Evolutionary conservation across 2,797 vertebrate species (phyloP).

Genomic region (Bradypodion pumilum): DNA sequence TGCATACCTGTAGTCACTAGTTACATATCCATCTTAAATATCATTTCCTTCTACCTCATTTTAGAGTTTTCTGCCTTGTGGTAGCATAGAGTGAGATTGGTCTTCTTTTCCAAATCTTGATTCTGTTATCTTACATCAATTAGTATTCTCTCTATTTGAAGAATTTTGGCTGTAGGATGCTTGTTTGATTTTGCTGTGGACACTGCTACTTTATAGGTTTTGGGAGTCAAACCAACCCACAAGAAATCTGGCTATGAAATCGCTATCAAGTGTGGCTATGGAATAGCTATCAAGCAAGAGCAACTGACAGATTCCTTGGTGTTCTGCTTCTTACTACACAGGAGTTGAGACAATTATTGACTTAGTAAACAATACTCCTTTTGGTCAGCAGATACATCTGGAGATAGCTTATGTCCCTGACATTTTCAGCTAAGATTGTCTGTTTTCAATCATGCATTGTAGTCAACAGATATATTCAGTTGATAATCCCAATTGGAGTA

Average conservation of each 20-base stretch:
- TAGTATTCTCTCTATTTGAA: accelerated
- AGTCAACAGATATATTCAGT: too few relatives aligned
- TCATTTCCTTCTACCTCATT: not conserved
- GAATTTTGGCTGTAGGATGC: not conserved
- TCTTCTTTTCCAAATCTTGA: constrained; percentile 6
- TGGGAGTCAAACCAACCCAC: not conserved
- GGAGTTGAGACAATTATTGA: not conserved
- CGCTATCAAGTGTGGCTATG: not conserved
- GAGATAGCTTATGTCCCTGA: too few relatives aligned
- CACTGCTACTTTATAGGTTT: not conserved
- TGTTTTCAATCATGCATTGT: too few relatives aligned
- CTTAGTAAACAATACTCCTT: not conserved
- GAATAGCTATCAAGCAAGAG: not conserved
- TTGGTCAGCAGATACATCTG: not conserved
- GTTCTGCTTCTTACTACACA: not conserved
- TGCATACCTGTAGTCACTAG: not conserved
- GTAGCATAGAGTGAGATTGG: not conserved
- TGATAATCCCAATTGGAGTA: too few relatives aligned
- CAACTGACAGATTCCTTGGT: not conserved
- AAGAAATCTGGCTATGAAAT: not conserved
- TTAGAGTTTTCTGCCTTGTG: not conserved
- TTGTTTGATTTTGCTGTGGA: not conserved
- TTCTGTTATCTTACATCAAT: not conserved
- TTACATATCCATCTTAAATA: not conserved
- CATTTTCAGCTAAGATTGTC: too few relatives aligned